Evolutionary conservation across 2,888 invertebrate genomes (phyloP), one percentile per base, ranked within the genome.

Genomic region (Nomada flava): DNA sequence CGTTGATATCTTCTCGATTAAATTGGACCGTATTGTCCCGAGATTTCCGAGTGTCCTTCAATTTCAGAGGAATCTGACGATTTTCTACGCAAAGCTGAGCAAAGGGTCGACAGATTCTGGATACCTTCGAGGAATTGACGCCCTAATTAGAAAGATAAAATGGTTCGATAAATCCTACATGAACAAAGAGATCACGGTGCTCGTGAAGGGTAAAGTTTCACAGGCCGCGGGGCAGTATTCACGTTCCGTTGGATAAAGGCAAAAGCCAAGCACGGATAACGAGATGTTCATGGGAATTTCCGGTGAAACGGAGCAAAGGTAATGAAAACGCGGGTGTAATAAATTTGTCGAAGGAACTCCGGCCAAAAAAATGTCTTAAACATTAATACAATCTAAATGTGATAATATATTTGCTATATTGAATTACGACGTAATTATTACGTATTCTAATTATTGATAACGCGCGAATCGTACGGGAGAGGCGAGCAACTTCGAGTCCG

Each of bases 361-460:
- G 73, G 84, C 79, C 86, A 86, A 87, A 63, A 23, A 36, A 55
- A 73, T n/a, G 87, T 91, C 91, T 92, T 92, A 92, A 92, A 90
- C 91, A 92, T 93, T 93, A 92, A 93, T 93, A 93, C 93, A 93
- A 93, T 93, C 93, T 93, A 91, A 93, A 93, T 93, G 93, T 93
- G 93, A 93, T 93, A 93, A 92, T 93, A 93, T 93, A 93, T 92
- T 92, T 93, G 92, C 92, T 91, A 92, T 91, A 92, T 92, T 92
- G 89, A 91, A 92, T 91, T 90, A 92, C 89, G 89, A 87, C 72
- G 73, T 85, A 88, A 89, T 79, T 79, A 88, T 70, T 90, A 88
- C 75, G 80, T 85, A 84, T 85, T 85, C 85, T 81, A 84, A 86
- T 84, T 83, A 86, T 77, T 75, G 82, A 88, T 78, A 82, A 74